Evolutionary conservation across 2,888 invertebrate genomes (phyloP), one percentile per base, ranked within the genome.

Genomic region (Apomyelois bistriatella): DNA sequence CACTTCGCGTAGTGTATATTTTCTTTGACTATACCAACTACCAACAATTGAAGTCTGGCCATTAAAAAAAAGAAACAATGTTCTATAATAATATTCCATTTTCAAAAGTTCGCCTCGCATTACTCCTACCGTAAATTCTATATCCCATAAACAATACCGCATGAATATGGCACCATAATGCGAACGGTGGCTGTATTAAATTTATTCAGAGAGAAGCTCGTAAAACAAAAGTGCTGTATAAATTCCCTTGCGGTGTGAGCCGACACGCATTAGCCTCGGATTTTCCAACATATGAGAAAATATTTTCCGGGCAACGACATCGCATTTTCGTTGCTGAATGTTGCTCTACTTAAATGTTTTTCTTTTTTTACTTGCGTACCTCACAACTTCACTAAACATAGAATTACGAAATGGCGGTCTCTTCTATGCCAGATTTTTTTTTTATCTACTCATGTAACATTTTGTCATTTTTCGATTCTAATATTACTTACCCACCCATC

Each of bases 211-310:
- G 74, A 68, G 69, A 69, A 53, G 62, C 58, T 76, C 80, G 79
- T 88, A 87, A 89, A 89, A 87, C 85, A 87, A 84, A 85, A 85
- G 82, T 79, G 75, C 75, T 79, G 76, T 79, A 78, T 85, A 85
- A 85, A 85, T 83, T 79, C 76, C 70, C 78, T 22, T 48, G 57
- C 69, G 67, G 71, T 66, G 67, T 69, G 75, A 72, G 76, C 78
- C 64, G 70, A 68, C 79, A 83, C 82, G 85, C 79, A 81, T 81
- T 83, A 82, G 76, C 82, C 66, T 72, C 67, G 79, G 80, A 79
- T 86, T 88, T 87, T 76, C 79, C 79, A 73, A 79, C 87, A 88
- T 88, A 86, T 88, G 88, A 86, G 87, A 83, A 82, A 85, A 86
- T 75, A 82, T 85, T 87, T 85, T 84, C 79, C 77, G 74, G 70